phyloP scores from a whole-genome alignment of 2,888 invertebrate genomes.

The Pediacus dermestoides region DNA sequence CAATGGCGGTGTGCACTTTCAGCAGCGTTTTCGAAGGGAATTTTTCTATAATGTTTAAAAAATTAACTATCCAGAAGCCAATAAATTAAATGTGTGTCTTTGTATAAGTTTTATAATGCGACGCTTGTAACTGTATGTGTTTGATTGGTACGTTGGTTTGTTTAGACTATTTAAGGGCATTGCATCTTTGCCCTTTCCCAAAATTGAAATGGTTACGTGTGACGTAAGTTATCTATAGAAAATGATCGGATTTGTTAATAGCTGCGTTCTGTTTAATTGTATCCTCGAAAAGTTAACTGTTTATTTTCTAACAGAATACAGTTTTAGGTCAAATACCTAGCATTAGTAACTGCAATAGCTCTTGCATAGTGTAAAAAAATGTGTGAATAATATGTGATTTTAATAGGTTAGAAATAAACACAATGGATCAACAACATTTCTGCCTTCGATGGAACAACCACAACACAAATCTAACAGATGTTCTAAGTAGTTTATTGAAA shows the following conservation, averaged over 20 bases:
- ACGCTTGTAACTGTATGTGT: too few relatives aligned
- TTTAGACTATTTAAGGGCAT: constrained; percentile 7
- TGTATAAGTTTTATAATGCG: too few relatives aligned
- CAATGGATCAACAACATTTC: constrained; percentile 78
- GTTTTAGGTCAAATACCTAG: constrained; percentile 50
- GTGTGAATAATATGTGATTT: background rate
- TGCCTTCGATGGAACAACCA: constrained; percentile 95
- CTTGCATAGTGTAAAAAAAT: background rate
- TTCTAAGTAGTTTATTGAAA: constrained; percentile 80
- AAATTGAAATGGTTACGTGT: background rate
- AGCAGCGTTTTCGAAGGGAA: background rate
- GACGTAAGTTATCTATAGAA: too few relatives aligned
- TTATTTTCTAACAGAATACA: constrained; percentile 48
- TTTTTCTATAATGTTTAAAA: background rate
- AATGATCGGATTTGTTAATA: too few relatives aligned
- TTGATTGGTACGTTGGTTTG: background rate
- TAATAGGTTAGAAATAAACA: constrained; percentile 6
- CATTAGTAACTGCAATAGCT: constrained; percentile 5
- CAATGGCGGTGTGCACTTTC: constrained; percentile 42
- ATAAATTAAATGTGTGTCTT: too few relatives aligned
- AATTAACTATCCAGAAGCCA: too few relatives aligned
- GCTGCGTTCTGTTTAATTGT: constrained; percentile 1
- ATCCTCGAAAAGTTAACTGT: constrained; percentile 46
- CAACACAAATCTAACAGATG: constrained; percentile 86
- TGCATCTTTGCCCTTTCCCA: constrained; percentile 2